Evolutionary conservation across 2,797 vertebrate species (phyloP).

Genomic region (Spizella passerina): DNA sequence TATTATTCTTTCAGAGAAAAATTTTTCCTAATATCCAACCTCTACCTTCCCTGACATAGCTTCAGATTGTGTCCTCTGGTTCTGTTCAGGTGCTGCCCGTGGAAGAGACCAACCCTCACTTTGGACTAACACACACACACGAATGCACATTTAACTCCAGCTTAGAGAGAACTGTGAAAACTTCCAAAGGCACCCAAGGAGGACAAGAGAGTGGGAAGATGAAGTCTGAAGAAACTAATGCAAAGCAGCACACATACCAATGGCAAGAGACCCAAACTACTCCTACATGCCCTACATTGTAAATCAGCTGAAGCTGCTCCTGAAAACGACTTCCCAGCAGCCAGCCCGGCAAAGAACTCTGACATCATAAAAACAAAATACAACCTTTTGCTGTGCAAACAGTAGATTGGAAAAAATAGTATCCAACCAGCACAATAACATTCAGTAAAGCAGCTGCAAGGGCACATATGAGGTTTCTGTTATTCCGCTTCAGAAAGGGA

Average conservation of each 20-base stretch:
- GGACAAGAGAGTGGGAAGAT: not conserved
- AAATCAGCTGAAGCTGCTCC: not conserved
- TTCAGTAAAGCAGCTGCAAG: not conserved
- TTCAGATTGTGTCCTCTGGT: not conserved
- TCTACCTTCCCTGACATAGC: not conserved
- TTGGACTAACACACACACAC: too few species aligned
- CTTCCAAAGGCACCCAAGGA: not conserved
- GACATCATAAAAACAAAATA: not conserved
- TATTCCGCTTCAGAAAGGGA: not conserved
- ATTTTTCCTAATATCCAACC: not conserved
- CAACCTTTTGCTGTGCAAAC: not conserved
- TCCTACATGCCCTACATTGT: not conserved
- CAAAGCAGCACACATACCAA: not conserved
- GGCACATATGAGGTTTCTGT: not conserved
- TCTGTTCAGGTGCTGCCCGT: not conserved
- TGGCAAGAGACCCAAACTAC: not conserved
- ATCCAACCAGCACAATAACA: not conserved
- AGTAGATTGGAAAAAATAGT: not conserved
- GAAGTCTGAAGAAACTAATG: not conserved
- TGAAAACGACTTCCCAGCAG: not conserved
- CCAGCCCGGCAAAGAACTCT: not conserved
- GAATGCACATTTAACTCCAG: not conserved
- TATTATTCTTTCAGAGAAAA: not conserved
- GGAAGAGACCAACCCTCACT: not conserved
- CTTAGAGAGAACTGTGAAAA: not conserved